A percentile compares a stretch with the other conserved stretches of the same genome.
These are phyloP conservation scores for Chrysochloris asiatica DNA, from an alignment of 2,113 vertebrate species.

Conservation along the genomic window DNA sequence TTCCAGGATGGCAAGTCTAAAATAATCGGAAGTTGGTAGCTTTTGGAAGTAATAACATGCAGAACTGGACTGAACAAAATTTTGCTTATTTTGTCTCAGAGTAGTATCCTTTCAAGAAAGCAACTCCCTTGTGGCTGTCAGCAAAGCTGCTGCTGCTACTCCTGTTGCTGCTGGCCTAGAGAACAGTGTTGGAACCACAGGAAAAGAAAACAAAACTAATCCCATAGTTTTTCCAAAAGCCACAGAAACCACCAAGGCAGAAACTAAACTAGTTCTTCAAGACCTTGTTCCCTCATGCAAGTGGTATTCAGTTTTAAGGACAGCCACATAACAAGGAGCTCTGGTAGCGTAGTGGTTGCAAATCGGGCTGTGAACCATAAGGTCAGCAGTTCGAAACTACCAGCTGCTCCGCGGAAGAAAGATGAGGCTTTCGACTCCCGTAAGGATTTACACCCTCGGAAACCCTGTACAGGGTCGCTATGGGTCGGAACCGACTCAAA, in stretches of 20 bases:
- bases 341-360: too few species aligned
- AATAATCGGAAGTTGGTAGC: too few species aligned
- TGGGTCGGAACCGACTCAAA: too few species aligned
- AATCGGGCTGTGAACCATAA: too few species aligned
- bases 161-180: not conserved
- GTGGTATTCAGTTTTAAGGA: too few species aligned
- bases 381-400: too few species aligned
- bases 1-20: fast-evolving
- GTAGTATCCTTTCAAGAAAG: not conserved
- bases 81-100: not conserved
- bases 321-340: too few species aligned
- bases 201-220: too few species aligned
- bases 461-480: too few species aligned
- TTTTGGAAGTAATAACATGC: not conserved
- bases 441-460: too few species aligned
- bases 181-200: fast-evolving
- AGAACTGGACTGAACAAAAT: not conserved
- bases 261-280: fast-evolving
- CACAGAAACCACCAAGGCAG: not conserved
- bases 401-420: too few species aligned
- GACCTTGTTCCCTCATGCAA: not conserved
- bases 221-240: not conserved
- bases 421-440: too few species aligned
- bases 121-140: not conserved
- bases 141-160: not conserved